These are phyloP conservation scores for Centropus unirufus DNA, from an alignment of 2,113 vertebrate genomes.

Conservation along the genomic window DNA sequence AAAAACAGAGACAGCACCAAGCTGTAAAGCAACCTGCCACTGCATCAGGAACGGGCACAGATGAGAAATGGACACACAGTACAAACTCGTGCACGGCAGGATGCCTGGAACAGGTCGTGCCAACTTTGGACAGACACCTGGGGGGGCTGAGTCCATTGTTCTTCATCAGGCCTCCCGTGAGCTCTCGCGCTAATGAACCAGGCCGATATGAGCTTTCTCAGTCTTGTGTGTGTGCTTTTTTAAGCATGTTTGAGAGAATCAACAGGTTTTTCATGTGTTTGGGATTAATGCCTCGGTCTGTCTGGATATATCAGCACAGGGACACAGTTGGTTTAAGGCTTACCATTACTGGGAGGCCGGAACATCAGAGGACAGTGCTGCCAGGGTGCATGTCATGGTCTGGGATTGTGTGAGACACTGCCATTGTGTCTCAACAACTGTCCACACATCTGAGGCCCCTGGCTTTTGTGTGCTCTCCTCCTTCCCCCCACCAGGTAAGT, in stretches of 20 bases:
- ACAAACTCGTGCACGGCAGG: neutral
- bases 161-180: accelerated
- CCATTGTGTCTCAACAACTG: neutral
- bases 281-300: accelerated
- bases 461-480: neutral
- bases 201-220: neutral
- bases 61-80: neutral
- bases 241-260: neutral
- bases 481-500: neutral
- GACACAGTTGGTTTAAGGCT: neutral
- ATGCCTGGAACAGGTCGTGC: neutral
- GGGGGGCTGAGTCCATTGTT: neutral
- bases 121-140: neutral
- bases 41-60: neutral
- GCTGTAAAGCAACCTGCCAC: neutral
- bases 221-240: accelerated
- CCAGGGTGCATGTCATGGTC: accelerated
- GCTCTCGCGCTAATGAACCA: neutral
- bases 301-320: accelerated
- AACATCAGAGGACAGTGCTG: accelerated
- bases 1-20: neutral
- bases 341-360: accelerated
- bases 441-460: accelerated
- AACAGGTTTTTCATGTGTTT: neutral
- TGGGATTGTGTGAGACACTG: neutral